These are phyloP conservation scores for Troglohyphantes excavatus DNA, from an alignment of 2,888 invertebrate species.

Conservation along the genomic window DNA sequence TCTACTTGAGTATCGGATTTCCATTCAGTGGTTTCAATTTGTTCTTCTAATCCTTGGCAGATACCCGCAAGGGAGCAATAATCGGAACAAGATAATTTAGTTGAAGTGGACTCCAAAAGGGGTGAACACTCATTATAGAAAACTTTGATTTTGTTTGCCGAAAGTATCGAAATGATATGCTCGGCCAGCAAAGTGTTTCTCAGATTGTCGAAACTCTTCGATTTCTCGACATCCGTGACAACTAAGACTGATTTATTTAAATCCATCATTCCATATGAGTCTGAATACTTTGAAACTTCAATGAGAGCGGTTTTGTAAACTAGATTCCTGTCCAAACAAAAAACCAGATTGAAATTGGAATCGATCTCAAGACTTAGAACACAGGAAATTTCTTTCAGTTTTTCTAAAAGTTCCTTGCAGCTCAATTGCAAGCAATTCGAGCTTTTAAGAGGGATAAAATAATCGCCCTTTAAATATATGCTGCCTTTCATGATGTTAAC, in stretches of 20 bases:
- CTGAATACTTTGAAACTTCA: neutral
- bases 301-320: constrained; percentile 29
- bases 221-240: constrained; percentile 4
- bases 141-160: constrained; percentile 24
- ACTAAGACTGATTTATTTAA: constrained; percentile 39
- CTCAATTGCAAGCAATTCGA: neutral
- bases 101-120: neutral
- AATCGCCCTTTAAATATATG: constrained; percentile 58
- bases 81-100: constrained; percentile 16
- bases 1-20: constrained; percentile 13
- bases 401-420: constrained; percentile 24
- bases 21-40: constrained; percentile 21
- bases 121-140: neutral
- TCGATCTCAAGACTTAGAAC: constrained; percentile 32
- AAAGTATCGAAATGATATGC: constrained; percentile 44
- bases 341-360: constrained; percentile 33
- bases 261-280: constrained; percentile 43
- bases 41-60: neutral
- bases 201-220: constrained; percentile 17
- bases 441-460: constrained; percentile 49
- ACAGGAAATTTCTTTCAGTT: constrained; percentile 29
- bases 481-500: constrained; percentile 52
- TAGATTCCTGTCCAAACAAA: constrained; percentile 26
- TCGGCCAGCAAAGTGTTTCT: constrained; percentile 41
- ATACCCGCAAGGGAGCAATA: neutral